Percentiles rank a stretch among this genome's conserved stretches.
These are phyloP conservation scores for Paralichthys olivaceus DNA, from an alignment of 2,113 vertebrate genomes.

Conservation along the genomic window DNA sequence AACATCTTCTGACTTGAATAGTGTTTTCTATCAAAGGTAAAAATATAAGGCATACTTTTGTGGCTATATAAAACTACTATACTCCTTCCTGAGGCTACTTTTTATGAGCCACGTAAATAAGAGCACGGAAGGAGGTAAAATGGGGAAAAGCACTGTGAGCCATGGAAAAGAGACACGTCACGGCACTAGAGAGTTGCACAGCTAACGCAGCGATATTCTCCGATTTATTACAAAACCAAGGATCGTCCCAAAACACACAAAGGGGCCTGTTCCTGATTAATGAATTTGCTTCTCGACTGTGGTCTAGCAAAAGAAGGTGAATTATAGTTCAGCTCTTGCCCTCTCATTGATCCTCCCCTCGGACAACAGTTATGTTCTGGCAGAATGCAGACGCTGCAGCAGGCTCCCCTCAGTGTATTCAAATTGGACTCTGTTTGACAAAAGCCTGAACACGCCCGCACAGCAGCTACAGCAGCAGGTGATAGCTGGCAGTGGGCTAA, in stretches of 20 bases:
- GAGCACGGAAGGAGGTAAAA: background rate
- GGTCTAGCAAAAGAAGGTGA: slow-evolving; percentile 30
- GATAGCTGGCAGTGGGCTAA: slow-evolving; percentile 7
- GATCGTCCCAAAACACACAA: background rate
- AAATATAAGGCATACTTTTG: slow-evolving; percentile 50
- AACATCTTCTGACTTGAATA: slow-evolving; percentile 34
- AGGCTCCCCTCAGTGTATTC: slow-evolving; percentile 37
- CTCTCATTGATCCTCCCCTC: slow-evolving; percentile 36
- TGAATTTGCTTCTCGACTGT: slow-evolving; percentile 2
- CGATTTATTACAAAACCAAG: background rate
- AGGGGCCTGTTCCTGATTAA: slow-evolving; percentile 10
- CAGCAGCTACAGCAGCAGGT: slow-evolving; percentile 29
- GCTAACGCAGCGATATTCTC: background rate
- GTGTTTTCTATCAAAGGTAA: slow-evolving; percentile 38
- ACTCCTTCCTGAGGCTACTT: slow-evolving; percentile 27
- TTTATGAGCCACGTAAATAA: slow-evolving; percentile 8
- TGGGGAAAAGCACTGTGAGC: background rate
- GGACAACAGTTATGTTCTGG: slow-evolving; percentile 31
- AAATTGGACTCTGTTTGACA: slow-evolving; percentile 41
- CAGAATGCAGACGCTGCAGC: slow-evolving; percentile 37
- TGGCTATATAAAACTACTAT: slow-evolving; percentile 38
- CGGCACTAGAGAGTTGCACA: background rate
- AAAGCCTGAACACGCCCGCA: slow-evolving; percentile 5
- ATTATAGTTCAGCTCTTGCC: slow-evolving; percentile 29
- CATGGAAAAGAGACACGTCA: background rate